Evolutionary conservation across 2,797 vertebrate species (phyloP), one percentile per base, ranked within the genome.

Genomic region (Catostomus latipinnis): DNA sequence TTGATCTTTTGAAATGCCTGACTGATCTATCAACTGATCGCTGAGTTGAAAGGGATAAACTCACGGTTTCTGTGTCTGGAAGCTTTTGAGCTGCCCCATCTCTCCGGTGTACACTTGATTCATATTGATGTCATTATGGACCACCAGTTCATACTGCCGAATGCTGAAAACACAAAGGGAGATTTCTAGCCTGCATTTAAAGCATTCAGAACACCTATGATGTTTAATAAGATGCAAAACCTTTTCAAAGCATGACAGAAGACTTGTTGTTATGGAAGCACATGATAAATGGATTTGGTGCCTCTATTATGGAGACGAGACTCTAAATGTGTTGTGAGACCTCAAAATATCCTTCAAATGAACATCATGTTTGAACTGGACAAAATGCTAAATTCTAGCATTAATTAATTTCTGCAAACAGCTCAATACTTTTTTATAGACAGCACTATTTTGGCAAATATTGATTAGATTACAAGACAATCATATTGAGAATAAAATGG

Each of bases 21-120:
- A 11, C 60, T 49, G 46, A 73, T 52, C 12, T 6, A 18, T 52
- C 13, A 71, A 53, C 3, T n/a, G 7, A 71, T 56, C 18, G 4
- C 10, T 22, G 12, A 18, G 34, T 48, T 67, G 12, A 61, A 69
- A 63, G 57, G 13, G 18, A 22, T 62, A 13, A 81, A 95, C 95
- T 95, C 86, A 96, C 95, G 94, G 94, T 85, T 95, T 96, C 90
- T 96, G 95, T 81, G 86, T 94, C 87, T 96, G 92, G 0, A 95
- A 96, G 92, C 95, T 95, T 89, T 94, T 94, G 63, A 96, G 93
- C 0, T 94, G 91, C 13, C 94, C 94, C 94, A 96, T 92, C 90
- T 96, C 95, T 0, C 95, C 95, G 0, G 81, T 85, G 78, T 95
- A 96, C 53, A 96, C 90, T 69, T 93, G 93, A 87, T 86, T 93